phyloP scores from a whole-genome alignment of 2,113 vertebrate species.

The Lasiurus cinereus region DNA sequence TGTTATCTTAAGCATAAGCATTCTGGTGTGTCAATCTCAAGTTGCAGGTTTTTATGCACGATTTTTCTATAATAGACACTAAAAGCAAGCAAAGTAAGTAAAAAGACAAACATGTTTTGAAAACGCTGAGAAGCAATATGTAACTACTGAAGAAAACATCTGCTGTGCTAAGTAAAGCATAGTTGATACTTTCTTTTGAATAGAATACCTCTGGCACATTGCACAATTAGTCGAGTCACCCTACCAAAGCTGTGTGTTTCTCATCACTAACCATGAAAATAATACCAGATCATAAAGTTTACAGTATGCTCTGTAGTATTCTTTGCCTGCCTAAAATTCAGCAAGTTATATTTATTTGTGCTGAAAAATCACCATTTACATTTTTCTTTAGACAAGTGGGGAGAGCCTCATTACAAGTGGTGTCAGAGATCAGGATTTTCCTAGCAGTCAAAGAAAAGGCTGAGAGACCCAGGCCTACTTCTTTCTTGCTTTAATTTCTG shows the following conservation, averaged over 20 bases:
- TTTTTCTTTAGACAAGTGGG: slow-evolving; percentile 8
- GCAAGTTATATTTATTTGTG: slow-evolving; percentile 15
- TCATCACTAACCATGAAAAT: neutral
- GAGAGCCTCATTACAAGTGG: neutral
- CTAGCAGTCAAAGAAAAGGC: slow-evolving; percentile 1
- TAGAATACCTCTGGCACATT: neutral
- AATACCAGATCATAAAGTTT: neutral
- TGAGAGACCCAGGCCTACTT: neutral
- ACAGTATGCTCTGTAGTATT: neutral
- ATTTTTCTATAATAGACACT: slow-evolving; percentile 34
- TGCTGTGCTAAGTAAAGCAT: neutral
- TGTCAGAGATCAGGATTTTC: neutral
- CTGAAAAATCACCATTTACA: slow-evolving; percentile 23
- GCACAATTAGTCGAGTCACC: neutral
- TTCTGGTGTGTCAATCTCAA: slow-evolving; percentile 10
- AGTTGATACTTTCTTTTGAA: neutral
- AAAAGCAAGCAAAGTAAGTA: slow-evolving; percentile 39
- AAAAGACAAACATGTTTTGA: neutral
- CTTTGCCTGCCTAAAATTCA: slow-evolving; percentile 29
- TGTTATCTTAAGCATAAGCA: neutral
- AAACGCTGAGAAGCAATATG: slow-evolving; percentile 11
- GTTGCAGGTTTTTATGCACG: slow-evolving; percentile 1
- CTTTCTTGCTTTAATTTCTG: slow-evolving; percentile 21
- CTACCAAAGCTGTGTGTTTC: neutral
- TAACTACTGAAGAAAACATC: slow-evolving; percentile 44